Evolutionary conservation across 2,797 vertebrate species (phyloP).

Genomic region (Sebastes minor): DNA sequence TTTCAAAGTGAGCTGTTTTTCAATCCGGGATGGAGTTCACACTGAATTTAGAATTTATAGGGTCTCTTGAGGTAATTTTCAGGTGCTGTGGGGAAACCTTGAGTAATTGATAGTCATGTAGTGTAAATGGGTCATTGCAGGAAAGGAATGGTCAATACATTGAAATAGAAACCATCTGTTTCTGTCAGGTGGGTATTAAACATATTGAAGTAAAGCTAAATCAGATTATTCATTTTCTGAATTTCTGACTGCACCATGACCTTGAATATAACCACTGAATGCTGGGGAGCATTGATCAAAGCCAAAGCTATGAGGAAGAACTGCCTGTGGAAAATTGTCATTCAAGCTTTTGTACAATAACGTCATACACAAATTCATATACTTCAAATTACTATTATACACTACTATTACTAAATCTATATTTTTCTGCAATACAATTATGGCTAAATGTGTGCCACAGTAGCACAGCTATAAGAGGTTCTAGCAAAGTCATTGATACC

Average conservation of each 20-base stretch:
- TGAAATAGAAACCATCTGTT: constrained; percentile 53
- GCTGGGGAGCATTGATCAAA: neutral
- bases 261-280: constrained; percentile 25
- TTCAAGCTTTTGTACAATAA: neutral
- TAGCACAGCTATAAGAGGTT: neutral
- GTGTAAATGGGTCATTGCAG: constrained; percentile 35
- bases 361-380: neutral
- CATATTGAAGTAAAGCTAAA: constrained; percentile 27
- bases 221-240: constrained; percentile 16
- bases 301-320: neutral
- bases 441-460: neutral
- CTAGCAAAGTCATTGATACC: neutral
- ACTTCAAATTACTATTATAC: neutral
- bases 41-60: neutral
- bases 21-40: neutral
- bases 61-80: neutral
- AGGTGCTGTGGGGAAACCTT: neutral
- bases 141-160: constrained; percentile 45
- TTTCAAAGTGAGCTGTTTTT: neutral
- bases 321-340: neutral
- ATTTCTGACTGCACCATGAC: constrained; percentile 22
- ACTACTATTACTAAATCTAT: neutral
- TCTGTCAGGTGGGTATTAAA: constrained; percentile 45
- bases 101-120: constrained; percentile 19
- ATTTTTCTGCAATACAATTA: neutral